Evolutionary conservation across 2,113 vertebrate species (phyloP), one percentile per base, ranked within the genome.

Genomic region (Scomber japonicus): DNA sequence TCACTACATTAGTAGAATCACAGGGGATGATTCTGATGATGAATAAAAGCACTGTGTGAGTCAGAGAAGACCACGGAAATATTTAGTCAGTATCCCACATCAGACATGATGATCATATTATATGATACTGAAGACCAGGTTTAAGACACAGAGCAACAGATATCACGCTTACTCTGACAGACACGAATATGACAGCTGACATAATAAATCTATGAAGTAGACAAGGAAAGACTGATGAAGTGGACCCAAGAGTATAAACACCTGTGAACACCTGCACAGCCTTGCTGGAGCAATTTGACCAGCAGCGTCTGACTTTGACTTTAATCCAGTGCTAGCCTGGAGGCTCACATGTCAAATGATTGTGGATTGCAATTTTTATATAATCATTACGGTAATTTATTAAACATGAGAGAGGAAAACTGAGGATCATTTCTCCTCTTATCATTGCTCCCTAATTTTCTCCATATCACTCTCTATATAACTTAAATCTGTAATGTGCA

Each of bases 1-100:
- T 83, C 77, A 60, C 40, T 74, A 78, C 54, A 80, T 83, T 90
- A 88, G 86, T 72, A 82, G 72, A 75, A 85, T 83, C 74, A 69
- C 19, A 79, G 27, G 49, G 67, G 71, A 79, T 45, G 79, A 77
- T 75, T 84, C 63, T 60, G 57, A 49, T 55, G 76, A 82, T 81
- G 66, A 81, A 83, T 35, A 56, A 55, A 76, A 71, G 66, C 17
- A 21, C 78, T 66, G 54, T 62, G 54, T 92, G 89, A 90, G 83
- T 90, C 91, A 88, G 31, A 85, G 78, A 83, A 83, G 76, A 48
- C 53, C 17, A 61, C 50, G 16, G 65, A 87, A 71, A 54, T 62
- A 65, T 80, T 76, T 60, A 80, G 89, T 84, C 80, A 78, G 46
- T 60, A 45, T 30, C 21, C 21, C 10, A 30, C 17, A 27, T 70